A percentile compares a stretch with the other conserved stretches of the same genome.
Evolutionary conservation across 2,888 invertebrate genomes (phyloP).

Genomic region (Neelides folsomi): DNA sequence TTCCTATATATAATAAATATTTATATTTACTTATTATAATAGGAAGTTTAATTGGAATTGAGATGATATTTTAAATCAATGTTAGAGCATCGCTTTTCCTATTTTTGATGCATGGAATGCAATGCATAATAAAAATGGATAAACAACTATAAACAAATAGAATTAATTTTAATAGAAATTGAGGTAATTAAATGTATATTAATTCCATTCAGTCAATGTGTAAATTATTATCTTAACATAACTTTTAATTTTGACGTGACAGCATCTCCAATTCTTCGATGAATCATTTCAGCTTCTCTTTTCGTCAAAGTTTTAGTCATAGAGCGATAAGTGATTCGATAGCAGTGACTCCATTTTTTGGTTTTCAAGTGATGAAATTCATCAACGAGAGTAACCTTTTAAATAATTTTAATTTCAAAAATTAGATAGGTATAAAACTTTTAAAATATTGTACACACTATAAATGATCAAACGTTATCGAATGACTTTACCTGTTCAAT

Average conservation of each 20-base stretch:
- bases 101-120: too few species aligned
- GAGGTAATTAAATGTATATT: too few species aligned
- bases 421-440: neutral
- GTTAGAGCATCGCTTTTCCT: too few species aligned
- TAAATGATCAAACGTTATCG: neutral
- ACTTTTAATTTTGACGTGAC: constrained; percentile 39
- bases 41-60: too few species aligned
- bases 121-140: too few species aligned
- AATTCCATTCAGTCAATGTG: too few species aligned
- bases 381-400: constrained; percentile 66
- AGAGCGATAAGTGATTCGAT: constrained; percentile 81
- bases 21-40: too few species aligned
- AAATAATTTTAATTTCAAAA: constrained; percentile 16
- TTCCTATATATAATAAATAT: too few species aligned
- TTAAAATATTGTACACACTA: neutral
- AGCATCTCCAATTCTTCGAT: constrained; percentile 55
- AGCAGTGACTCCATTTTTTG: constrained; percentile 71
- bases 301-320: constrained; percentile 78
- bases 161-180: too few species aligned
- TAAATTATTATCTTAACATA: too few species aligned
- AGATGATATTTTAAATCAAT: too few species aligned
- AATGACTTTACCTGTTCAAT: constrained; percentile 65
- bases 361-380: constrained; percentile 73
- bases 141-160: too few species aligned
- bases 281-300: constrained; percentile 72